Evolutionary conservation across 2,113 vertebrate genomes (phyloP).

Genomic region (Nothocercus julius): DNA sequence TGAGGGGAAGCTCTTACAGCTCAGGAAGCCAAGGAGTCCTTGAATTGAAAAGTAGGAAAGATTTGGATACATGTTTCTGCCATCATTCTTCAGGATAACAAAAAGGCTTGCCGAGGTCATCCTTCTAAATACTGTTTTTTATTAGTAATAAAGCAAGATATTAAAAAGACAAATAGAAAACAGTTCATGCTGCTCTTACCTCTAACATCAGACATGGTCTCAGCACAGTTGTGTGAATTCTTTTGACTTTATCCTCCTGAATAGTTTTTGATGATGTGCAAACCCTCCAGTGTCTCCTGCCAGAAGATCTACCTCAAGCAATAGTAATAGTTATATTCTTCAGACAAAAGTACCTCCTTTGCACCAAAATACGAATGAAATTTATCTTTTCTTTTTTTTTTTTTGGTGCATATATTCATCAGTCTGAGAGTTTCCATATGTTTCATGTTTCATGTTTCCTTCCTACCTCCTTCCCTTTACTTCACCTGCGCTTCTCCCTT

Average conservation of each 20-base stretch:
- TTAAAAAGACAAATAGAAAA: background rate
- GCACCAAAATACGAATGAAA: background rate
- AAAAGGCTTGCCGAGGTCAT: background rate
- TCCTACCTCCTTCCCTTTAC: accelerated
- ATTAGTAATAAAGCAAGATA: background rate
- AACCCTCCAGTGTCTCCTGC: background rate
- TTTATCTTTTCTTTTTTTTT: background rate
- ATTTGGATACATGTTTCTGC: background rate
- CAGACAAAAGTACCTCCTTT: background rate
- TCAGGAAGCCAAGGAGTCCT: background rate
- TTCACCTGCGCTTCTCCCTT: background rate
- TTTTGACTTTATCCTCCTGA: background rate
- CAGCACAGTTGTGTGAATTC: background rate
- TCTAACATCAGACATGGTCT: background rate
- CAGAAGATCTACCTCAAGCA: background rate
- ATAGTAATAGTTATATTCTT: background rate
- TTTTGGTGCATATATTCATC: background rate
- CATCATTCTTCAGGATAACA: background rate
- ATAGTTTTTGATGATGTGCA: background rate
- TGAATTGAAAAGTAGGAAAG: background rate
- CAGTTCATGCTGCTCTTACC: background rate
- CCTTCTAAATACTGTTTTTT: background rate
- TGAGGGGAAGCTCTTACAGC: background rate
- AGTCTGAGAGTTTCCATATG: background rate
- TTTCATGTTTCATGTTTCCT: background rate